These are phyloP conservation scores for Zaprionus gabonicus DNA, from an alignment of 1,140 invertebrate species.

Conservation along the genomic window DNA sequence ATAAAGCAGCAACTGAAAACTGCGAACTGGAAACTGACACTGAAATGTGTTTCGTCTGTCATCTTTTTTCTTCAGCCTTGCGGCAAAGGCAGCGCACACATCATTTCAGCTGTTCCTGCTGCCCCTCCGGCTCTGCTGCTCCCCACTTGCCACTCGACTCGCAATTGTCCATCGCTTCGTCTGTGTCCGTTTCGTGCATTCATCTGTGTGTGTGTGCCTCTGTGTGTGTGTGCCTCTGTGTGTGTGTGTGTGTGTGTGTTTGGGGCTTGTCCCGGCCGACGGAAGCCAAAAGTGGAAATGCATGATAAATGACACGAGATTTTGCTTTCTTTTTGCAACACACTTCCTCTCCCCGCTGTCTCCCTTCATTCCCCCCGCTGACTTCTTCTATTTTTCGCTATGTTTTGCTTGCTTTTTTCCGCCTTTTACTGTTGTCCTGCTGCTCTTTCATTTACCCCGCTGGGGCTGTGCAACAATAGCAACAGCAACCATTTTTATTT, in stretches of 20 bases:
- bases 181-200: constrained; percentile 51
- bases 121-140: not conserved
- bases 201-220: constrained; percentile 30
- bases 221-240: constrained; percentile 38
- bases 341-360: not conserved
- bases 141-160: constrained; percentile 7
- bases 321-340: constrained; percentile 54
- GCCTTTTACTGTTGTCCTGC: constrained; percentile 3
- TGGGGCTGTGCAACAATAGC: constrained; percentile 36
- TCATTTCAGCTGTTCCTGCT: constrained; percentile 34
- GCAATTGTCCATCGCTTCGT: constrained; percentile 33
- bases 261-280: constrained; percentile 70
- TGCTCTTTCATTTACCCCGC: constrained; percentile 23
- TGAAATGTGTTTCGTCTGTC: constrained; percentile 44
- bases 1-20: constrained; percentile 9
- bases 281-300: constrained; percentile 83
- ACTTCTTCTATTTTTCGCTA: constrained; percentile 2
- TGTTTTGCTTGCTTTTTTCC: constrained; percentile 7
- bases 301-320: constrained; percentile 81
- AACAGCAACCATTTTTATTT: constrained; percentile 70
- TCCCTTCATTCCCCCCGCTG: constrained; percentile 1
- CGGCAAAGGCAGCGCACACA: constrained; percentile 39
- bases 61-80: constrained; percentile 33
- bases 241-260: constrained; percentile 48
- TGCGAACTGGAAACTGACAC: constrained; percentile 14